Conservation (phyloP, 2,797 vertebrate genomes). For the Arctocebus calabarensis region DNA sequence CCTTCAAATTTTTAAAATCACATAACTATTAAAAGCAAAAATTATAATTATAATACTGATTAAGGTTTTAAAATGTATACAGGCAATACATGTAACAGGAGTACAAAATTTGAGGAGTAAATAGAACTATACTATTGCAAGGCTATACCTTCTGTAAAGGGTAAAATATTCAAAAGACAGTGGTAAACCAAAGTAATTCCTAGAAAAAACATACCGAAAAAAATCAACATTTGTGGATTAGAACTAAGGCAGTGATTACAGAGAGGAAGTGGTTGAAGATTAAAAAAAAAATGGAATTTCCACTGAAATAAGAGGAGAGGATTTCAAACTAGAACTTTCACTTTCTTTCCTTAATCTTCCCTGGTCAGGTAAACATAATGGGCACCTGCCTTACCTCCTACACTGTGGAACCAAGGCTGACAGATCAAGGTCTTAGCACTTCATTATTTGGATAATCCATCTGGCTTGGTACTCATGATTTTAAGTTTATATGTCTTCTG, state of each 20-base stretch:
- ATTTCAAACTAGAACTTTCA: not conserved
- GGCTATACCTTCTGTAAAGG: not conserved
- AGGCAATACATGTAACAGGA: not conserved
- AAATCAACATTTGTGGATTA: not conserved
- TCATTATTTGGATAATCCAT: not conserved
- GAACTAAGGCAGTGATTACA: not conserved
- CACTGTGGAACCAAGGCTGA: not conserved
- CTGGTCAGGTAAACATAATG: not conserved
- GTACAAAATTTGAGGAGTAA: not conserved
- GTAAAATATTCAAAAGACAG: not conserved
- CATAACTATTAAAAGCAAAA: slow-evolving; percentile 7
- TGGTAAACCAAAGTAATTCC: not conserved
- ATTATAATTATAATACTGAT: not conserved
- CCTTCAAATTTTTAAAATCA: not conserved
- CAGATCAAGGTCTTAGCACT: not conserved
- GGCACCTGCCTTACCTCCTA: not conserved
- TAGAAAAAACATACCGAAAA: not conserved
- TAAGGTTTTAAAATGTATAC: not conserved
- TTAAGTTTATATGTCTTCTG: not conserved
- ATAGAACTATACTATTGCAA: not conserved
- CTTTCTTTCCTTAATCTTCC: not conserved
- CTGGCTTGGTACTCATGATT: not conserved
- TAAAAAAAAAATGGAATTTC: not conserved
- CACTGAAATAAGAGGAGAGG: not conserved
- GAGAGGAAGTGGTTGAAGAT: not conserved